Conservation (phyloP, 2,797 vertebrate species). For the Lagothrix lagotricha region DNA sequence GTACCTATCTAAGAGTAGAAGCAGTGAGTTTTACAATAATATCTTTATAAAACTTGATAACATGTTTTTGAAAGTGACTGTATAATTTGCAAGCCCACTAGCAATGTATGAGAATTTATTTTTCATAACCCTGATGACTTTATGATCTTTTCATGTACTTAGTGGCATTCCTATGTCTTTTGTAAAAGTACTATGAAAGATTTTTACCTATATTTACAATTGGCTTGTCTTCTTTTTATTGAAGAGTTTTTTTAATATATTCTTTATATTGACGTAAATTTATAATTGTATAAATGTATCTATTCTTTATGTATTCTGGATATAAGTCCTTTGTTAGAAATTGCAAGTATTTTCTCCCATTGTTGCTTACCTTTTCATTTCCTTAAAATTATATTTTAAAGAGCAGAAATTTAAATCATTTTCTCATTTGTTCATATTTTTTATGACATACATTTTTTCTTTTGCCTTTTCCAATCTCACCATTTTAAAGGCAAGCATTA, state of each 20-base stretch:
- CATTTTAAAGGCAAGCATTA: neutral
- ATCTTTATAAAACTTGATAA: neutral
- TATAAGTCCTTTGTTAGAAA: conserved; percentile 15
- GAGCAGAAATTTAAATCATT: neutral
- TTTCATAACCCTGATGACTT: neutral
- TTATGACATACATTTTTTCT: neutral
- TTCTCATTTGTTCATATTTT: neutral
- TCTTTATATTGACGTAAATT: neutral
- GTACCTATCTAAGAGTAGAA: neutral
- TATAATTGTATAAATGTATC: neutral
- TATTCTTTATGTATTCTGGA: neutral
- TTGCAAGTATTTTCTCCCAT: neutral
- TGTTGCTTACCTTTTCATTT: neutral
- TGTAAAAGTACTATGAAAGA: neutral
- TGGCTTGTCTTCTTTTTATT: neutral
- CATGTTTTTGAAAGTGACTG: neutral
- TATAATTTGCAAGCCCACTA: neutral
- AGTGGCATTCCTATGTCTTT: neutral
- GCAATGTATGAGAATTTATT: neutral
- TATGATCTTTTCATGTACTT: neutral
- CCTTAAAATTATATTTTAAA: conserved; percentile 34
- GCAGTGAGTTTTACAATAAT: neutral
- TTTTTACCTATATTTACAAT: neutral
- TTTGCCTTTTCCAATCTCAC: neutral
- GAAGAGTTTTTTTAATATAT: neutral